These are phyloP conservation scores for Emmelina monodactyla DNA, from an alignment of 2,888 invertebrate species.

Conservation along the genomic window DNA sequence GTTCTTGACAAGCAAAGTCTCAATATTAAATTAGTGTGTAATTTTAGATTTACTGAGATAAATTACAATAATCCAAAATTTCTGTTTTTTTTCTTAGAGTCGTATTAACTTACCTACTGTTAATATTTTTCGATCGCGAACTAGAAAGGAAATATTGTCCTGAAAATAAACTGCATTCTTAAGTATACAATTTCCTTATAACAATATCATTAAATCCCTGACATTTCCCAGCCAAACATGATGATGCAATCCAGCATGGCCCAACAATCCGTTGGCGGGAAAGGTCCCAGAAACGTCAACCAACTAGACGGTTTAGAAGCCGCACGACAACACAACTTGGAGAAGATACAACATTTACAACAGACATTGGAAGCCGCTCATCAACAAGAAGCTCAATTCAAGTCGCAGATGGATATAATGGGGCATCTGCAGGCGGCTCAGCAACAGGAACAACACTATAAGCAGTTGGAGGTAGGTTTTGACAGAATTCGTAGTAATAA, in stretches of 20 bases:
- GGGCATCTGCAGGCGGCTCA: constrained; percentile 78
- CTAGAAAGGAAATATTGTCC: no score
- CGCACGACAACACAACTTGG: constrained; percentile 79
- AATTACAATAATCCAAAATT: no score
- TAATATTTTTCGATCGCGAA: no score
- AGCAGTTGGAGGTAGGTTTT: constrained; percentile 70
- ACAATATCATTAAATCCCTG: no score
- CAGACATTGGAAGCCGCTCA: constrained; percentile 83
- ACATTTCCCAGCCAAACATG: constrained; percentile 38
- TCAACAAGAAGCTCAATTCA: constrained; percentile 76
- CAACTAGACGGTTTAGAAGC: constrained; percentile 71
- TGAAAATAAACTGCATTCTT: no score
- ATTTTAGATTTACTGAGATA: no score
- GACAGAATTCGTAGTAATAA: neutral
- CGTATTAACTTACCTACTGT: no score
- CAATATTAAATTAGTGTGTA: no score
- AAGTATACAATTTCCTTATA: no score
- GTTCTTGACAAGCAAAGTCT: no score
- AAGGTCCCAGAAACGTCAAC: constrained; percentile 34
- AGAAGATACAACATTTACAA: constrained; percentile 76
- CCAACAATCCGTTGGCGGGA: constrained; percentile 30
- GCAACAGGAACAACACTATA: constrained; percentile 82
- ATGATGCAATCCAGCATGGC: constrained; percentile 46
- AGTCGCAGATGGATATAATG: constrained; percentile 78
- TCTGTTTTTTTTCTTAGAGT: no score